Percentiles rank a stretch among this genome's conserved stretches.
phyloP scores from a whole-genome alignment of 92 coral and sea anemone species.

The Scolanthus callimorphus region DNA sequence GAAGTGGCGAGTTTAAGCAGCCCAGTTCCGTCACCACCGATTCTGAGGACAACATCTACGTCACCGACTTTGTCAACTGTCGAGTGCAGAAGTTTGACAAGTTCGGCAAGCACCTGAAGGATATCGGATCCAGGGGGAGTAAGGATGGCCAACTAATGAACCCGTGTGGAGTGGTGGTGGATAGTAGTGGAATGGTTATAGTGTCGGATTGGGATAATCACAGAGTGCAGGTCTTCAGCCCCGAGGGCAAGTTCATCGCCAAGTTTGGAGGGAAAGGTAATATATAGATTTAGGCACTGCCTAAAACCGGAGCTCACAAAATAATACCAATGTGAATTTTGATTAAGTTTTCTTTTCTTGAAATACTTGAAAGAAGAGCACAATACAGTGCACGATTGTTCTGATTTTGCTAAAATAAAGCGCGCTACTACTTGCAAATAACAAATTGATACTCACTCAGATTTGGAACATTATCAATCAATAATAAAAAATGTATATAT shows the following conservation, averaged over 20 bases:
- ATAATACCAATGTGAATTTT: too few relatives aligned
- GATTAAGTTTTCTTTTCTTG: too few relatives aligned
- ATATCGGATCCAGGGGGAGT: constrained; percentile 79
- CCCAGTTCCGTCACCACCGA: constrained; percentile 85
- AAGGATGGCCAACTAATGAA: constrained; percentile 89
- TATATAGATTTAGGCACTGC: too few relatives aligned
- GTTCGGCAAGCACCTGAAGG: constrained; percentile 69
- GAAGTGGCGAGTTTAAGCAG: constrained; percentile 82
- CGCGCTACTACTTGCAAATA: too few relatives aligned
- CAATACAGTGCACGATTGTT: too few relatives aligned
- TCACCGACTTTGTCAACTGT: constrained; percentile 85
- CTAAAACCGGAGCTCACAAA: too few relatives aligned
- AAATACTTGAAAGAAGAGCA: too few relatives aligned
- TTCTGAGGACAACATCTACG: constrained; percentile 71
- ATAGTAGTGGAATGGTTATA: constrained; percentile 69
- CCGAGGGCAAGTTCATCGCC: constrained; percentile 74
- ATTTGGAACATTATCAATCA: too few relatives aligned
- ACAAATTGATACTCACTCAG: too few relatives aligned
- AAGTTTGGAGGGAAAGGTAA: constrained; percentile 92
- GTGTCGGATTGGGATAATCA: constrained; percentile 93
- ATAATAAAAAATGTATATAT: too few relatives aligned
- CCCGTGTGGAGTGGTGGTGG: constrained; percentile 88
- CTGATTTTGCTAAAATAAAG: too few relatives aligned
- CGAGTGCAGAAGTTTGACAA: constrained; percentile 80
- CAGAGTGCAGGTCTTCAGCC: constrained; percentile 83